phyloP scores from a whole-genome alignment of 2,113 vertebrate genomes.

The Pollimyrus isidori region DNA sequence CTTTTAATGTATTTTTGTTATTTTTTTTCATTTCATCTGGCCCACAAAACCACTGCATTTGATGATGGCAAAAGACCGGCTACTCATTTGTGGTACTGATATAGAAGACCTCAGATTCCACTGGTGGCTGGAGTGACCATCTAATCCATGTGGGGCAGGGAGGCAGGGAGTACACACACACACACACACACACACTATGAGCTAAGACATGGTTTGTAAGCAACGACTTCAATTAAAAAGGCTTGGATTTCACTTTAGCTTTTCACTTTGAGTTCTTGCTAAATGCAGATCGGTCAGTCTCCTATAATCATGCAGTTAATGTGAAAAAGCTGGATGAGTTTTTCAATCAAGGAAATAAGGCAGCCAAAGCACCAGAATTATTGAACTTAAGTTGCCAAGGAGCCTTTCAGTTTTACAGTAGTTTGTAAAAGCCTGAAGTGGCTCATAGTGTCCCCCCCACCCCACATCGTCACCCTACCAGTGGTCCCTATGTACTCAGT shows the following conservation, averaged over 20 bases:
- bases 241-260: too few species aligned
- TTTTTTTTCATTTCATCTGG: constrained; percentile 39
- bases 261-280: background rate
- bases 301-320: background rate
- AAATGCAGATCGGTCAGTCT: background rate
- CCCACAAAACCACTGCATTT: constrained; percentile 43
- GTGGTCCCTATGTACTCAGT: background rate
- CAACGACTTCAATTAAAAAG: background rate
- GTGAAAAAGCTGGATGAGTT: background rate
- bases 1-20: constrained; percentile 38
- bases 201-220: background rate
- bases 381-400: background rate
- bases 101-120: background rate
- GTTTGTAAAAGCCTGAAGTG: background rate
- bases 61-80: constrained; percentile 36
- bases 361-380: background rate
- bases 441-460: background rate
- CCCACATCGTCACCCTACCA: too few species aligned
- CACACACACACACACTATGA: background rate
- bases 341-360: background rate
- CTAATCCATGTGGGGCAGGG: background rate
- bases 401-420: background rate
- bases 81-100: constrained; percentile 26
- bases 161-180: background rate
- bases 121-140: background rate